phyloP scores from a whole-genome alignment of 2,797 vertebrate species.

The Cirrhinus mrigala region DNA sequence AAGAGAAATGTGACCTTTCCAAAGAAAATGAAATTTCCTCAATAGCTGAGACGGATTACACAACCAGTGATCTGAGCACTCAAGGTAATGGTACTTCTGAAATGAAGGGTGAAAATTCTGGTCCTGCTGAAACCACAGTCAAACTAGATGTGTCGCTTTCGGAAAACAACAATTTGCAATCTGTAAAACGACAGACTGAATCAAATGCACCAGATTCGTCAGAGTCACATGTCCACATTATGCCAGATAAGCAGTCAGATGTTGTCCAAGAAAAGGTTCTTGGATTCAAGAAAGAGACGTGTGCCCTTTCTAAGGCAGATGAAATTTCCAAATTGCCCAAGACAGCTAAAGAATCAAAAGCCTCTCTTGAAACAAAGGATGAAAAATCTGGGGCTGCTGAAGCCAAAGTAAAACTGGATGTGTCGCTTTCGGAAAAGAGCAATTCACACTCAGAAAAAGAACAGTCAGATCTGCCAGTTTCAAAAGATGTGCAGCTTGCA shows the following conservation, averaged over 20 bases:
- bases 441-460: not conserved
- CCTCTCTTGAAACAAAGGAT: slow-evolving; percentile 56
- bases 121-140: not conserved
- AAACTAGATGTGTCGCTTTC: not conserved
- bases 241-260: not conserved
- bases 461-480: not conserved
- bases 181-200: not conserved
- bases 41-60: slow-evolving; percentile 55
- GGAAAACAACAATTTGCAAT: not conserved
- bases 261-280: slow-evolving; percentile 17
- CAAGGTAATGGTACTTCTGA: not conserved
- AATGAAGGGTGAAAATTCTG: not conserved
- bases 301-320: slow-evolving; percentile 58
- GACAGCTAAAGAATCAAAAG: slow-evolving; percentile 42
- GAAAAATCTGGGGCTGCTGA: not conserved
- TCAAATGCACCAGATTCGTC: slow-evolving; percentile 6
- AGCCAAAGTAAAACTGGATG: not conserved
- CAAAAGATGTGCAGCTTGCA: not conserved
- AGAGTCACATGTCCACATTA: not conserved
- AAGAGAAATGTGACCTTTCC: slow-evolving; percentile 65
- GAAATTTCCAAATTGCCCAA: not conserved
- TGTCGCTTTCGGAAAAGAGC: not conserved
- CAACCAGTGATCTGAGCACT: slow-evolving; percentile 56
- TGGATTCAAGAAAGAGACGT: slow-evolving; percentile 64
- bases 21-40: slow-evolving; percentile 39